Conservation (phyloP, 1,140 invertebrate genomes). For the Caenorhabditis remanei region DNA sequence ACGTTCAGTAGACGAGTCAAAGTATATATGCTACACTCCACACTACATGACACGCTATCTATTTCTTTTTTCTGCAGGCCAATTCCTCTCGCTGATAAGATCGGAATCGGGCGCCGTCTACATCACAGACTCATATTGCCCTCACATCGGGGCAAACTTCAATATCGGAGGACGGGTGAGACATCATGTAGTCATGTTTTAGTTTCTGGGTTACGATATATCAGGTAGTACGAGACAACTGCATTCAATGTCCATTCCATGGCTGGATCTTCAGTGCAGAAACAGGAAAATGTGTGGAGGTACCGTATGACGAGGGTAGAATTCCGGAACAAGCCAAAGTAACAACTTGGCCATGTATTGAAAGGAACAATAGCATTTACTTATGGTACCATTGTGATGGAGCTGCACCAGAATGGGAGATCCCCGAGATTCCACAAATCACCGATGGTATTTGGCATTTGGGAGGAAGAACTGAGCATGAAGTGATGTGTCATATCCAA, state of each 20-base stretch:
- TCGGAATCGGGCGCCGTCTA: slow-evolving; percentile 81
- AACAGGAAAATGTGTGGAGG: slow-evolving; percentile 83
- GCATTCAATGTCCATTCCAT: slow-evolving; percentile 90
- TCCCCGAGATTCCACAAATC: slow-evolving; percentile 81
- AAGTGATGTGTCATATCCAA: slow-evolving; percentile 82
- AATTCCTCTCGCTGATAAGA: slow-evolving; percentile 86
- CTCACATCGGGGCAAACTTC: slow-evolving; percentile 89
- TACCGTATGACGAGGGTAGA: slow-evolving; percentile 83
- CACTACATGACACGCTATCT: no score
- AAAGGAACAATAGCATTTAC: slow-evolving; percentile 65
- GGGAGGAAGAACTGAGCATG: slow-evolving; percentile 58
- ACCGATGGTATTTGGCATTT: slow-evolving; percentile 81
- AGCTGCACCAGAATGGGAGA: slow-evolving; percentile 83
- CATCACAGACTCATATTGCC: slow-evolving; percentile 88
- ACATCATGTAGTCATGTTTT: background rate
- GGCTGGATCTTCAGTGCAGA: slow-evolving; percentile 85
- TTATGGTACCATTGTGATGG: slow-evolving; percentile 82
- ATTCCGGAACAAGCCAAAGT: slow-evolving; percentile 79
- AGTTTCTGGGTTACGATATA: background rate
- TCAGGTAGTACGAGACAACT: slow-evolving; percentile 83
- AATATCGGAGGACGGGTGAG: slow-evolving; percentile 82
- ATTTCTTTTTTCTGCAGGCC: slow-evolving; percentile 79
- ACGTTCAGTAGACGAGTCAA: no score
- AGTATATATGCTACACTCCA: no score
- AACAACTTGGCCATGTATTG: slow-evolving; percentile 75